Conservation (phyloP, 2,888 invertebrate genomes). For the Troides aeacus region DNA sequence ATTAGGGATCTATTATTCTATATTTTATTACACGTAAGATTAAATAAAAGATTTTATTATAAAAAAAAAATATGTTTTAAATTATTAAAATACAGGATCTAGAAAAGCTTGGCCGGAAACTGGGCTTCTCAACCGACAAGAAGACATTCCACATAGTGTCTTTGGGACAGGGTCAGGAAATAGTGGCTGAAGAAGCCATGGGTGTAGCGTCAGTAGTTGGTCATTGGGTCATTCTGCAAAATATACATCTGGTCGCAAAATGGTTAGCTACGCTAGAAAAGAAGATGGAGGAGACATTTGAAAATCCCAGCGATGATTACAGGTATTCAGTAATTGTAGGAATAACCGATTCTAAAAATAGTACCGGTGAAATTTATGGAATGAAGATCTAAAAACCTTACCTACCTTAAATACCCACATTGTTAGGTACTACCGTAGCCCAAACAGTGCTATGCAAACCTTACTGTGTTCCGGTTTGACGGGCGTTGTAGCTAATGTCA, state of each 20-base stretch:
- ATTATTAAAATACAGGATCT: conserved; percentile 82
- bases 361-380: neutral
- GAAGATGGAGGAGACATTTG: conserved; percentile 90
- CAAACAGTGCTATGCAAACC: too few species aligned
- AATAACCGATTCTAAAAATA: neutral
- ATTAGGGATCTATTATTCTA: neutral
- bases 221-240: conserved; percentile 96
- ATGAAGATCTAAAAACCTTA: neutral
- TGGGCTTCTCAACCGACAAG: conserved; percentile 89
- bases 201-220: conserved; percentile 86
- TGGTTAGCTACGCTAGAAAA: conserved; percentile 95
- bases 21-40: neutral
- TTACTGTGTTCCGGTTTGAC: too few species aligned
- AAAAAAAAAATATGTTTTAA: conserved; percentile 28
- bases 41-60: neutral
- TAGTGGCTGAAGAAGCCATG: conserved; percentile 94
- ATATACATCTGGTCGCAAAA: conserved; percentile 93
- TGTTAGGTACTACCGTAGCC: too few species aligned
- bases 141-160: conserved; percentile 96
- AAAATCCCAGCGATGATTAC: conserved; percentile 82
- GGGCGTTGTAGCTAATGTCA: too few species aligned
- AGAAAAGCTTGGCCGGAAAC: conserved; percentile 89
- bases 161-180: conserved; percentile 96
- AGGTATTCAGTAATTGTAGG: conserved; percentile 46
- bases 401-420: too few species aligned